A percentile compares a stretch with the other conserved stretches of the same genome.
These are phyloP conservation scores for Diadema setosum DNA, from an alignment of 35 echinoderm and acorn worm genomes.

Conservation along the genomic window DNA sequence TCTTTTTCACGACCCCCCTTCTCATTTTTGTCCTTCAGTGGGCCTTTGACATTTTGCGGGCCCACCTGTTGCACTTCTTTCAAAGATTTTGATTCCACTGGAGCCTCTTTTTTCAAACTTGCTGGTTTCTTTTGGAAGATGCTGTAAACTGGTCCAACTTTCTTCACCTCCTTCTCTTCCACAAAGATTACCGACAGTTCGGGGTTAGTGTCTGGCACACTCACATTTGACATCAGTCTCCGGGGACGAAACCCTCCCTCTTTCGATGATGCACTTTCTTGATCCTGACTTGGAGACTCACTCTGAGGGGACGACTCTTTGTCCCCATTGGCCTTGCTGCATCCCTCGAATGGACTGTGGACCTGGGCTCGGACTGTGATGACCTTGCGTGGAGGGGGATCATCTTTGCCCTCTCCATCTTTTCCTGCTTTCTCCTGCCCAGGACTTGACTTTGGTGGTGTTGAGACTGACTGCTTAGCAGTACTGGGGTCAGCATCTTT, in stretches of 20 bases:
- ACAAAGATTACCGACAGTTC: constrained; percentile 3
- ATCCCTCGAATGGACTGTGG: neutral
- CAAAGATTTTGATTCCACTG: no score
- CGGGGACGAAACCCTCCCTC: neutral
- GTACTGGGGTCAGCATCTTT: neutral
- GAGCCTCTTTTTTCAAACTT: neutral
- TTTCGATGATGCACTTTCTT: neutral
- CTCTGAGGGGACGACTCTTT: neutral
- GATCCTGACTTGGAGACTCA: neutral
- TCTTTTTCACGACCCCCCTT: neutral
- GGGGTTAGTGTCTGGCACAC: neutral
- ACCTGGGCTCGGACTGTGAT: constrained; percentile 22
- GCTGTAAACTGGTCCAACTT: constrained; percentile 20
- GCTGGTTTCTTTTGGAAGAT: constrained; percentile 25
- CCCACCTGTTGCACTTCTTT: no score
- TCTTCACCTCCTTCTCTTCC: neutral
- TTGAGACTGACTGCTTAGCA: neutral
- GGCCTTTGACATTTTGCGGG: no score
- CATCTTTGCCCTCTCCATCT: neutral
- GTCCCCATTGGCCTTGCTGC: no score
- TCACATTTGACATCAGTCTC: constrained; percentile 14
- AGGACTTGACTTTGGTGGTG: neutral
- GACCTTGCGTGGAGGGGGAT: neutral
- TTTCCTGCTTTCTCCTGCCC: neutral
- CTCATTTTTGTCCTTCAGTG: neutral